Evolutionary conservation across 1,140 invertebrate genomes (phyloP).

Genomic region (Brachionus plicatilis): DNA sequence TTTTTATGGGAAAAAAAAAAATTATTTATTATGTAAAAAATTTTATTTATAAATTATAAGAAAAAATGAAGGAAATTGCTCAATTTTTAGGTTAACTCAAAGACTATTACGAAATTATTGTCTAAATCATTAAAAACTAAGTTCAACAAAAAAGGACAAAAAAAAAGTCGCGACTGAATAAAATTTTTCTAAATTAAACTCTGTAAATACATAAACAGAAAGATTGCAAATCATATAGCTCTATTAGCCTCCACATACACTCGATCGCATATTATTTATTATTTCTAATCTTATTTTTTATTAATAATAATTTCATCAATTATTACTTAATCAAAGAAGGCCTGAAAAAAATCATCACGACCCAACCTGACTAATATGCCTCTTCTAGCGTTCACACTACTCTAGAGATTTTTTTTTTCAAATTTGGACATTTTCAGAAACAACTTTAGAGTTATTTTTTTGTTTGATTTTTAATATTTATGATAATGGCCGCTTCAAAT

Average conservation of each 20-base stretch:
- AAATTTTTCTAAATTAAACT: not conserved
- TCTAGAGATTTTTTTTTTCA: not conserved
- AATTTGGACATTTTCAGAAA: not conserved
- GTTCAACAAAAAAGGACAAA: not conserved
- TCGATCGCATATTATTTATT: not conserved
- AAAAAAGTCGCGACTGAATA: not conserved
- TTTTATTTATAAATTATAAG: too few species aligned
- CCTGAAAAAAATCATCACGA: not conserved
- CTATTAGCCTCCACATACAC: not conserved
- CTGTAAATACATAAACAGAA: not conserved
- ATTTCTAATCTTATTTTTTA: not conserved
- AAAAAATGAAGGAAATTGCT: too few species aligned
- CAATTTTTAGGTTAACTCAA: too few species aligned
- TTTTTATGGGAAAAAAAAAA: too few species aligned
- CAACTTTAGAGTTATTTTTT: not conserved
- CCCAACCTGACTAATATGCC: not conserved
- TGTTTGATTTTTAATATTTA: slow-evolving; percentile 10
- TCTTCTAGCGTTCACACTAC: not conserved
- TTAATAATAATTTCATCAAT: not conserved
- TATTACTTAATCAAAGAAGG: not conserved
- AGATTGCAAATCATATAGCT: not conserved
- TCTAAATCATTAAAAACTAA: too few species aligned
- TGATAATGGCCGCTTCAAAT: slow-evolving; percentile 18
- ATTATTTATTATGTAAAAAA: too few species aligned
- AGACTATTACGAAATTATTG: too few species aligned